Evolutionary conservation across 1,140 invertebrate genomes (phyloP), one percentile per base, ranked within the genome.

Genomic region (Cotesia glomerata): DNA sequence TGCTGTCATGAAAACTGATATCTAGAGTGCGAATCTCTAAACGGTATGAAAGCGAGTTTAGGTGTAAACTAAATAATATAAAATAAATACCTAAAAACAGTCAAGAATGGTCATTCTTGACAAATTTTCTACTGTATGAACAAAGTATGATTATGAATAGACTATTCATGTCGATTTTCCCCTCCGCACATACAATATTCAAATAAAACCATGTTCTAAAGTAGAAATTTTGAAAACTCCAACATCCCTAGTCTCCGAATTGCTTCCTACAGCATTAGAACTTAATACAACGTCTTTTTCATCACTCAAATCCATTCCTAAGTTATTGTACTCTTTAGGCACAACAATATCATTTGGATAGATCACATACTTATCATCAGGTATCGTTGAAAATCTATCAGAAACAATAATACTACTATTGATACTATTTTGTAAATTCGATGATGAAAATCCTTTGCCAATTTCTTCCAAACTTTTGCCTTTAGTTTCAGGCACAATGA

Each of bases 401-500:
- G 14, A 8, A 13, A 54, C 16, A 7, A 67, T 16, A 16, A 58
- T 34, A 68, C 16, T 39, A 18, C 18, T 16, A 39, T 18, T 36
- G 1, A 26, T 3, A 39, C 13, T 8, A 36, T 13, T 35, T n/a
- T 56, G 34, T 2, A 49, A 11, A 63, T 51, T 52, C 0, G 39
- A 7, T 39, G 56, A 16, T 2, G 88, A 89, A 65, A 92, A 92
- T 72, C 86, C 86, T 18, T 81, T 88, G 84, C 93, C 92, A 39
- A 96, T 95, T 80, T 96, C 93, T 18, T 92, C 90, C n/a, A 95
- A 84, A 51, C 90, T 91, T 76, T 92, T 92, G 5, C 92, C 92
- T 81, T 93, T 92, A 0, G 95, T 97, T 84, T 97, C 95, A 0
- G 94, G 94, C 0, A 96, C 85, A 77, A 92, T 90, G 9, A 91